phyloP scores from a whole-genome alignment of 35 echinoderm and acorn worm species.

The Ophiothrix spiculata region DNA sequence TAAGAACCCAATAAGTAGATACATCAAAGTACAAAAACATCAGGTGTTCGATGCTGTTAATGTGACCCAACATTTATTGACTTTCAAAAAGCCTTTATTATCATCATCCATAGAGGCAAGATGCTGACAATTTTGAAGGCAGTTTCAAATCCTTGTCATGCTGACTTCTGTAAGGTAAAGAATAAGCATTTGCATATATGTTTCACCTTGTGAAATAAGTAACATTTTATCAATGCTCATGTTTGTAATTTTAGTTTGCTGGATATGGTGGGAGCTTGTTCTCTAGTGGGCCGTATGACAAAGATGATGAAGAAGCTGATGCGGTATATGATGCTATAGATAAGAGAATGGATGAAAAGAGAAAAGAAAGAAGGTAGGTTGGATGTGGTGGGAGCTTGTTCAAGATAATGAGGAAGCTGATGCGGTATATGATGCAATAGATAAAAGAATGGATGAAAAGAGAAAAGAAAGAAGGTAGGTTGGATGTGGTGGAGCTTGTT shows the following conservation, averaged over 20 bases:
- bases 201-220: too few relatives aligned
- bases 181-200: too few relatives aligned
- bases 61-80: too few relatives aligned
- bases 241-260: slow-evolving; percentile 43
- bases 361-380: slow-evolving; percentile 95
- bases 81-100: too few relatives aligned
- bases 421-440: slow-evolving; percentile 95
- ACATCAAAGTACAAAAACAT: too few relatives aligned
- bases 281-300: slow-evolving; percentile 82
- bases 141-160: too few relatives aligned
- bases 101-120: too few relatives aligned
- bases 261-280: slow-evolving; percentile 79
- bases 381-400: slow-evolving; percentile 85
- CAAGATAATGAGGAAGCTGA: slow-evolving; percentile 86
- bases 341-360: slow-evolving; percentile 99
- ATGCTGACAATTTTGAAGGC: too few relatives aligned
- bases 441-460: slow-evolving; percentile 99
- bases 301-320: slow-evolving; percentile 99
- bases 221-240: not conserved
- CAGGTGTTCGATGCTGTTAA: too few relatives aligned
- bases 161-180: too few relatives aligned
- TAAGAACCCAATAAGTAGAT: too few relatives aligned
- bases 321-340: slow-evolving; percentile 97
- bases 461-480: slow-evolving; percentile 95
- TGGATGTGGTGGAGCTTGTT: slow-evolving; percentile 75